These are phyloP conservation scores for Liparis tanakae DNA, from an alignment of 2,797 vertebrate species.

Conservation along the genomic window DNA sequence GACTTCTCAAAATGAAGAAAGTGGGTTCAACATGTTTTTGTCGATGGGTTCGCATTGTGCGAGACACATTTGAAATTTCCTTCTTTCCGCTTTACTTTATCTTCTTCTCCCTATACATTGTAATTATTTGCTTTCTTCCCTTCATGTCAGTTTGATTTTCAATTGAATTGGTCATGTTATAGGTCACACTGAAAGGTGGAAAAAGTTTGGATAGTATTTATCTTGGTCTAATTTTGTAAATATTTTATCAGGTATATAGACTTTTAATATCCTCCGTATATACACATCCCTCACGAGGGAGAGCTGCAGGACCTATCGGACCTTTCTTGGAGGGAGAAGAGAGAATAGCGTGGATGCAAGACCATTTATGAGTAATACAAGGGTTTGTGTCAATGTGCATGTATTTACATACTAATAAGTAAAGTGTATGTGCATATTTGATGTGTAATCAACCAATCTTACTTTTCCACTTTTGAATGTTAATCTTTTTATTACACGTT, in stretches of 20 bases:
- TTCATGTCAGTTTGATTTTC: no score
- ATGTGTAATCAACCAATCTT: conserved; percentile 36
- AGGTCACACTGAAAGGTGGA: no score
- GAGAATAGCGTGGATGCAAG: conserved; percentile 6
- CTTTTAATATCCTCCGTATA: no score
- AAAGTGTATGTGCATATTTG: conserved; percentile 35
- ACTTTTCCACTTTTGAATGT: conserved; percentile 50
- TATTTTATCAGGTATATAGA: no score
- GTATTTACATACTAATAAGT: conserved; percentile 26
- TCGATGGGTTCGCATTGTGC: background rate
- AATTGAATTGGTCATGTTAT: no score
- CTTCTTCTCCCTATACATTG: background rate
- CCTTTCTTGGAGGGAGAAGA: background rate
- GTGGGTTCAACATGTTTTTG: no score
- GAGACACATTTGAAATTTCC: background rate
- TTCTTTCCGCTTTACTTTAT: background rate
- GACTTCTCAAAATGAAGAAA: no score
- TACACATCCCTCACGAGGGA: background rate
- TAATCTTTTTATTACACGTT: conserved; percentile 41
- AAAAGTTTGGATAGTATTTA: no score
- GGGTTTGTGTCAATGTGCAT: background rate
- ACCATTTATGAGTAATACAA: background rate
- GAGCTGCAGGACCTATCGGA: background rate
- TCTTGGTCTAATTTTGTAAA: no score
- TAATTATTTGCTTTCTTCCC: background rate